These are phyloP conservation scores for Champsocephalus gunnari DNA, from an alignment of 2,797 vertebrate genomes.

Conservation along the genomic window DNA sequence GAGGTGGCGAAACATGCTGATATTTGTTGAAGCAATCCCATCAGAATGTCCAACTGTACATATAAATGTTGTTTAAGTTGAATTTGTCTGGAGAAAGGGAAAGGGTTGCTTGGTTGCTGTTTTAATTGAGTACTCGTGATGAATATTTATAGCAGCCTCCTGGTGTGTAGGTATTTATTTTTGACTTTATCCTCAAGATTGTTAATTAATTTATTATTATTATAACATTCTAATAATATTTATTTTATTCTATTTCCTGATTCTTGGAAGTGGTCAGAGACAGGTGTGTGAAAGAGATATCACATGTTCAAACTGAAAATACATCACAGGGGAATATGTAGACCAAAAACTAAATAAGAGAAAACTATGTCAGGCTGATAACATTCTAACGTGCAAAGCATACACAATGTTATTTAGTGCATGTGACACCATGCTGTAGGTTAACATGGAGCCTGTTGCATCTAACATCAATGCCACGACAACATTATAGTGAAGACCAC, in stretches of 20 bases:
- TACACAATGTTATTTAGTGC: too few relatives aligned
- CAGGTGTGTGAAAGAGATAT: background rate
- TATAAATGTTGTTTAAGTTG: background rate
- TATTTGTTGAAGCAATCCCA: background rate
- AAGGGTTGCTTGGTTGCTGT: too few relatives aligned
- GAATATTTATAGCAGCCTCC: background rate
- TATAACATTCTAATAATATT: too few relatives aligned
- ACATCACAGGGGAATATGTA: background rate
- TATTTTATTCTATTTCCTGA: too few relatives aligned
- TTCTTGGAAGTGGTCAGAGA: too few relatives aligned
- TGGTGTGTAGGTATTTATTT: background rate
- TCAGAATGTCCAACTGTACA: background rate
- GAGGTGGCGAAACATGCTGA: background rate
- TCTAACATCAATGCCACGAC: too few relatives aligned
- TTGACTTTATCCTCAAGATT: background rate
- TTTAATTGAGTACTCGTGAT: background rate
- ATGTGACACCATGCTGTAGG: too few relatives aligned
- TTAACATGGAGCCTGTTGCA: too few relatives aligned
- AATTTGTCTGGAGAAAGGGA: background rate
- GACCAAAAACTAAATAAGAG: background rate
- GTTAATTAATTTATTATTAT: too few relatives aligned
- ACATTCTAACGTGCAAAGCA: too few relatives aligned
- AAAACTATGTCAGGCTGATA: fast-evolving
- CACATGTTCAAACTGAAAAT: background rate
- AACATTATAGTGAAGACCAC: too few relatives aligned